A percentile compares a stretch with the other conserved stretches of the same genome.
Evolutionary conservation across 2,888 invertebrate species (phyloP).

Genomic region (Agonopterix arenella): DNA sequence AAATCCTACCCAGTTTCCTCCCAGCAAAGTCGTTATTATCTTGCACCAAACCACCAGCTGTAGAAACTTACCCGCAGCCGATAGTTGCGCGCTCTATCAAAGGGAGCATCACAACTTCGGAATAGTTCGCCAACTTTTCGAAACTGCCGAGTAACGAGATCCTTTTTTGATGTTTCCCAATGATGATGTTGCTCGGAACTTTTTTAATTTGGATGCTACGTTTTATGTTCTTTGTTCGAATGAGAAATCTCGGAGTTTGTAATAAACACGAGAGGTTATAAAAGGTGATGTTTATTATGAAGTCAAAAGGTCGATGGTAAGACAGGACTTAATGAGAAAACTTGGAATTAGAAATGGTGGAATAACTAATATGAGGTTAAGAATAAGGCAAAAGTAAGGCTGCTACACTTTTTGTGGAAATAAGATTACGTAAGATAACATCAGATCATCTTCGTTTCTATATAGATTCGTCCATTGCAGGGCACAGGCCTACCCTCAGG

Average conservation of each 20-base stretch:
- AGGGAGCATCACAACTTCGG: slow-evolving; percentile 32
- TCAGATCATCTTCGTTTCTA: no score
- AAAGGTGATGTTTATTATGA: not conserved
- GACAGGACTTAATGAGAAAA: not conserved
- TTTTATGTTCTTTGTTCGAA: not conserved
- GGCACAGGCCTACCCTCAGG: no score
- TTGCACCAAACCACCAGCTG: slow-evolving; percentile 25
- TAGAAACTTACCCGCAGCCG: slow-evolving; percentile 46
- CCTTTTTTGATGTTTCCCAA: slow-evolving; percentile 24
- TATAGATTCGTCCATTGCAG: no score
- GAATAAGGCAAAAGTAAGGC: not conserved
- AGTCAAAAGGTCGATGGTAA: not conserved
- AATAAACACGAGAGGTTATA: not conserved
- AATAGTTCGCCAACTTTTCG: slow-evolving; percentile 35
- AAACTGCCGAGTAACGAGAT: slow-evolving; percentile 37
- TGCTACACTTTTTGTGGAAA: not conserved
- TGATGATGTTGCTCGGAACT: slow-evolving; percentile 16
- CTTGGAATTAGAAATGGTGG: not conserved
- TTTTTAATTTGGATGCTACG: slow-evolving; percentile 24
- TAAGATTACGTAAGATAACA: no score
- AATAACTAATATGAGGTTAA: not conserved
- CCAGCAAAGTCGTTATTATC: not conserved
- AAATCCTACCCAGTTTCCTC: no score
- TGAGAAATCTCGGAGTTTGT: not conserved
- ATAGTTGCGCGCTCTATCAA: slow-evolving; percentile 49